These are phyloP conservation scores for sheep (Ovis aries) DNA, from an alignment of 2,113 vertebrate species.

Conservation along the genomic window DNA sequence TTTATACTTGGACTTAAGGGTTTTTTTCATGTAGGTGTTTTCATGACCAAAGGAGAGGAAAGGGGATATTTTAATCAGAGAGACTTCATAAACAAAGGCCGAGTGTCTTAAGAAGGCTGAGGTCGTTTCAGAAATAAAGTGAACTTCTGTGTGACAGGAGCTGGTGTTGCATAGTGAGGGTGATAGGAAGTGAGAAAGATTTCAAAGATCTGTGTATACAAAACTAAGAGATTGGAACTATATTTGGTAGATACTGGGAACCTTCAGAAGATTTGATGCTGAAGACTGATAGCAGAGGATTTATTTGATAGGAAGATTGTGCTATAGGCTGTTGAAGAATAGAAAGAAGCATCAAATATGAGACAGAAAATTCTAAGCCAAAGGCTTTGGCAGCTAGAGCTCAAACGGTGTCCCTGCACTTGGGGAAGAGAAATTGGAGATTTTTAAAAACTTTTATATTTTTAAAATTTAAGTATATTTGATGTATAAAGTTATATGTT, in stretches of 20 bases:
- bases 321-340: not conserved
- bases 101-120: not conserved
- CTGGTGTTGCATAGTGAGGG: not conserved
- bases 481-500: not conserved
- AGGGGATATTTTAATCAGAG: not conserved
- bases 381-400: not conserved
- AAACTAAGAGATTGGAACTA: not conserved
- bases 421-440: not conserved
- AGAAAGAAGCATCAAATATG: not conserved
- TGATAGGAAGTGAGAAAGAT: not conserved
- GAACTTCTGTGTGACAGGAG: not conserved
- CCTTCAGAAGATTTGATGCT: not conserved
- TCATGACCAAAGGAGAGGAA: not conserved
- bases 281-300: not conserved
- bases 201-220: not conserved
- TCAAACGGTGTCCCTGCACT: not conserved
- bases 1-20: not conserved
- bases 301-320: not conserved
- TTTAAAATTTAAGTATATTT: not conserved
- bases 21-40: not conserved
- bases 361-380: not conserved
- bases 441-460: not conserved
- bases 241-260: not conserved
- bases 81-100: not conserved
- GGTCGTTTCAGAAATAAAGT: not conserved